Evolutionary conservation across 2,888 invertebrate genomes (phyloP), one percentile per base, ranked within the genome.

Genomic region (Nymphalis c-album): DNA sequence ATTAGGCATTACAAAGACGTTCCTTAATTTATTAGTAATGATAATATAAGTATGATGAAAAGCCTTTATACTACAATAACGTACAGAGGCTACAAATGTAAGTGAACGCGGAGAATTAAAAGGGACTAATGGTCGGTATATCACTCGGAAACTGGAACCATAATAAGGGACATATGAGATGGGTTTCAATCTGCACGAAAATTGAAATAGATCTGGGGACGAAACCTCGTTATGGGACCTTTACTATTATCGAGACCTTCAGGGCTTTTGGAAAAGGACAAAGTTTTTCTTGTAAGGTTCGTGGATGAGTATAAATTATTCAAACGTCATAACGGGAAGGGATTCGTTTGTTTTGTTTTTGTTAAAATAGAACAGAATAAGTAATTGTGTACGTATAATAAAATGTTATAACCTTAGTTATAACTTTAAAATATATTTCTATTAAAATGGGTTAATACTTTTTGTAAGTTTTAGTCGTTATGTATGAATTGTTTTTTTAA

Each of bases 121-220:
- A 60, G 57, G 60, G 63, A 64, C 59, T 67, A 67, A 70, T 70
- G 64, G 69, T 60, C 59, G 63, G 58, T 67, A 67, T 58, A 70
- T 67, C 70, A 67, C 26, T 70, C 58, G 35, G 35, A 53, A 67
- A 59, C 61, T 50, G 45, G 35, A 26, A 46, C 51, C 60, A 53
- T 45, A 64, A 64, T 63, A 67, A 60, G 64, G 70, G 57, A 59
- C 63, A 53, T 61, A 62, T 47, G 59, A 20, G 67, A 70, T 61
- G 61, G 61, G 64, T 61, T 70, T 64, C 67, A 70, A 64, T 67
- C 67, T 67, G 61, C 18, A 51, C 63, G 64, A 61, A 63, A 68
- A 67, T 67, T 67, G 59, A 64, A 62, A 67, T 70, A 64, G 59
- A 64, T 70, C 62, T 57, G 40, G 60, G 67, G 67, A 59, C 67